Evolutionary conservation across 2,113 vertebrate species (phyloP).

Genomic region (Onychostoma macrolepis): DNA sequence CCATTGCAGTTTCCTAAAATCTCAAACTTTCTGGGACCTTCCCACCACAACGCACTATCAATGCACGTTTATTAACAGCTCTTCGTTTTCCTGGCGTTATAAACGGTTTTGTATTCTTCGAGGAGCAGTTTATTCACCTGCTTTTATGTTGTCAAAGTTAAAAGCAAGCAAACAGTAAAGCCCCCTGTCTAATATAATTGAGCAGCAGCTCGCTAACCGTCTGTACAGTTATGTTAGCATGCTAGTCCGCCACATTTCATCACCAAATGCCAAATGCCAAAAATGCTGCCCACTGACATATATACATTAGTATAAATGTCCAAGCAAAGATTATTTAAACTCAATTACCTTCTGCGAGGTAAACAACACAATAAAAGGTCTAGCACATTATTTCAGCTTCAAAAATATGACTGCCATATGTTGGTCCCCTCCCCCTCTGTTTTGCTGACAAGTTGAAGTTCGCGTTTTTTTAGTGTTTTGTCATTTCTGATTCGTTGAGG

Average conservation of each 20-base stretch:
- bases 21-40: constrained; percentile 46
- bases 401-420: constrained; percentile 87
- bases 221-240: constrained; percentile 52
- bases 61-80: neutral
- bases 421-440: constrained; percentile 78
- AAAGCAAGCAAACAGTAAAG: constrained; percentile 7
- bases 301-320: neutral
- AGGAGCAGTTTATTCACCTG: neutral
- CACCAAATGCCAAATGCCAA: neutral
- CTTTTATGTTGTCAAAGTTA: constrained; percentile 25
- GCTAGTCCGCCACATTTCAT: constrained; percentile 18
- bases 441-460: constrained; percentile 73
- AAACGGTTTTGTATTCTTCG: neutral
- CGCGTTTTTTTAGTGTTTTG: constrained; percentile 51
- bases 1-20: constrained; percentile 53
- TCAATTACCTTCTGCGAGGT: constrained; percentile 71
- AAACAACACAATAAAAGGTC: constrained; percentile 58
- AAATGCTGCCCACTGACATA: neutral
- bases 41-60: neutral
- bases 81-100: neutral
- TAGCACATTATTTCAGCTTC: constrained; percentile 65
- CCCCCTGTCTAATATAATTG: neutral
- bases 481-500: constrained; percentile 71
- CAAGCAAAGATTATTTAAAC: constrained; percentile 49
- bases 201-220: constrained; percentile 49